Evolutionary conservation across 2,797 vertebrate genomes (phyloP).

Genomic region (Adelosebastes latens): DNA sequence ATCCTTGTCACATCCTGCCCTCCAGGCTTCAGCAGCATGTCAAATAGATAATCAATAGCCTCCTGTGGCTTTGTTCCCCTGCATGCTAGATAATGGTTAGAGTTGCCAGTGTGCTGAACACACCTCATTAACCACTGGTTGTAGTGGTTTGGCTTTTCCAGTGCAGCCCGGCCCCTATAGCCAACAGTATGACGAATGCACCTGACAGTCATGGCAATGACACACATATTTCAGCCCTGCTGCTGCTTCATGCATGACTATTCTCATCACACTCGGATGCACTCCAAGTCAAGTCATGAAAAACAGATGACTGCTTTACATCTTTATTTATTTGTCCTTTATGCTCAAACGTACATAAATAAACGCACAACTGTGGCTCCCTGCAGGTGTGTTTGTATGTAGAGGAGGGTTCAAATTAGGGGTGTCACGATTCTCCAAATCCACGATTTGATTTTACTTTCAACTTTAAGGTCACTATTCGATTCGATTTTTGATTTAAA

Average conservation of each 20-base stretch:
- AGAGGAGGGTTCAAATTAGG: neutral
- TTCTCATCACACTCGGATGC: constrained; percentile 7
- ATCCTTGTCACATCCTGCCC: constrained; percentile 40
- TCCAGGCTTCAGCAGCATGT: constrained; percentile 46
- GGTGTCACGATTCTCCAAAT: too few species aligned
- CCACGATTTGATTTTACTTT: too few species aligned
- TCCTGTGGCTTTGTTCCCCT: constrained; percentile 53
- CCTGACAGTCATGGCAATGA: constrained; percentile 68
- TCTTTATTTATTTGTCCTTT: neutral
- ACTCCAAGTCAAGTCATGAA: neutral
- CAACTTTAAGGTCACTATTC: too few species aligned
- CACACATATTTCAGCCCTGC: constrained; percentile 57
- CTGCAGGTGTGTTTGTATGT: neutral
- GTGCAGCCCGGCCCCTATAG: constrained; percentile 34
- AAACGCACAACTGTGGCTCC: neutral
- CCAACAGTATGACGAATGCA: constrained; percentile 66
- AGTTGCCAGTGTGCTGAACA: constrained; percentile 62
- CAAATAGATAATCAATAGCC: constrained; percentile 76
- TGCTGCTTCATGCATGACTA: constrained; percentile 3
- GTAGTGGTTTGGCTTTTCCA: constrained; percentile 56
- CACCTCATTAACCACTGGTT: constrained; percentile 75
- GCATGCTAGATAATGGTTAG: constrained; percentile 68
- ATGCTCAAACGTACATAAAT: neutral
- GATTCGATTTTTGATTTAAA: too few species aligned
- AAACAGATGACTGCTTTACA: neutral